These are phyloP conservation scores for Cecropterus lyciades DNA, from an alignment of 1,140 invertebrate species.

Conservation along the genomic window DNA sequence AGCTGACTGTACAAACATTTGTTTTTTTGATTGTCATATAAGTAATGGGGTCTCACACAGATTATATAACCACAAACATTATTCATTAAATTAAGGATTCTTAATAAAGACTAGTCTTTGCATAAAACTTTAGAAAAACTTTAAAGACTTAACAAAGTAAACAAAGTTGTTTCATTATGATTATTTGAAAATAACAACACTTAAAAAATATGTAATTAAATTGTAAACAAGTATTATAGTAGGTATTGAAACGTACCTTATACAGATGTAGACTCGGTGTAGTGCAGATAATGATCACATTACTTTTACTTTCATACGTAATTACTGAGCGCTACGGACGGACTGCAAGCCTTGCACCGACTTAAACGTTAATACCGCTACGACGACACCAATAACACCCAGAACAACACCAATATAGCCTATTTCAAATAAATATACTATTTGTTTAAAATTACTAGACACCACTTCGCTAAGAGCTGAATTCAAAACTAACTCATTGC, in stretches of 20 bases:
- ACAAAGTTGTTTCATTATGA: no score
- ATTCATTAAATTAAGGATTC: no score
- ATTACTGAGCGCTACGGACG: constrained; percentile 26
- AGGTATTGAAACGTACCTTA: constrained; percentile 54
- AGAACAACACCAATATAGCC: constrained; percentile 50
- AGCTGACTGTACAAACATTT: no score
- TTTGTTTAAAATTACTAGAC: constrained; percentile 60
- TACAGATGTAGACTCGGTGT: constrained; percentile 35
- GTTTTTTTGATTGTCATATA: no score
- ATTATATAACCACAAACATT: no score
- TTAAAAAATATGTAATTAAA: no score
- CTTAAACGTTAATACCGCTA: constrained; percentile 46
- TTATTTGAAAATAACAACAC: no score
- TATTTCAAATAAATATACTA: constrained; percentile 61
- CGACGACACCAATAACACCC: constrained; percentile 45
- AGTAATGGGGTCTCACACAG: no score
- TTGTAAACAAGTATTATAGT: no score
- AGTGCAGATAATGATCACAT: constrained; percentile 48
- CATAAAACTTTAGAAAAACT: no score
- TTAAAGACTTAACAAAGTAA: no score
- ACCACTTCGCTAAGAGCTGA: constrained; percentile 69
- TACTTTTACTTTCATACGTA: constrained; percentile 71
- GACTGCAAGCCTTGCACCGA: constrained; percentile 42
- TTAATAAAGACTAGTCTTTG: no score
- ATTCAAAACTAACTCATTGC: constrained; percentile 71